A percentile compares a stretch with the other conserved stretches of the same genome.
Evolutionary conservation across 2,888 invertebrate species (phyloP).

Genomic region (Xanthia togata): DNA sequence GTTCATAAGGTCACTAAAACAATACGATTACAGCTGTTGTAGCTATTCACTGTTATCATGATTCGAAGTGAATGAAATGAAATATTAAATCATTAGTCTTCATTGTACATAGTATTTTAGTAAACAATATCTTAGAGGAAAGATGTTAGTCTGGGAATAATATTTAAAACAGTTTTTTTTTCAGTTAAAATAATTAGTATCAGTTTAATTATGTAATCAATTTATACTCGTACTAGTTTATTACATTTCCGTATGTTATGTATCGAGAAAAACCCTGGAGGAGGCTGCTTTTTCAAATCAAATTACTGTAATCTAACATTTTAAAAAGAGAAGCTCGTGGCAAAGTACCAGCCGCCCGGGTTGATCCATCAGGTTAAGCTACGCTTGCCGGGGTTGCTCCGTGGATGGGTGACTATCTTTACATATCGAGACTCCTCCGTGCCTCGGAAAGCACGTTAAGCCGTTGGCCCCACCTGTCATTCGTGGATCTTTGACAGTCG

Average conservation of each 20-base stretch:
- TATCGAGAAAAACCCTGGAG: slow-evolving; percentile 8
- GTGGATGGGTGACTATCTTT: no score
- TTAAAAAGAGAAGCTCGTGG: no score
- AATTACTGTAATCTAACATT: neutral
- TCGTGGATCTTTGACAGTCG: no score
- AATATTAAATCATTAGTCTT: slow-evolving; percentile 42
- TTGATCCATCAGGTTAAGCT: no score
- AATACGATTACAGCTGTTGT: slow-evolving; percentile 52
- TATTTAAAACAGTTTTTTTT: no score
- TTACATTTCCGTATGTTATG: slow-evolving; percentile 9
- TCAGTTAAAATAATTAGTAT: neutral
- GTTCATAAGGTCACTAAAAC: slow-evolving; percentile 59
- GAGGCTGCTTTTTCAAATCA: neutral
- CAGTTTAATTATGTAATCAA: neutral
- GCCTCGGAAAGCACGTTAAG: no score
- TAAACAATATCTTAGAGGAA: neutral
- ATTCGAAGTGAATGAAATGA: slow-evolving; percentile 56
- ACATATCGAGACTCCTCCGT: no score
- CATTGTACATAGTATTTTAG: slow-evolving; percentile 10
- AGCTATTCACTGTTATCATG: slow-evolving; percentile 43
- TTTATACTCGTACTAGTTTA: no score
- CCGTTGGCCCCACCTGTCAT: no score
- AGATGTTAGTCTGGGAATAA: neutral
- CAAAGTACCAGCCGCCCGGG: no score
- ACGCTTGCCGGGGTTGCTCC: no score